These are phyloP conservation scores for Choloepus didactylus DNA, from an alignment of 2,797 vertebrate species.

Conservation along the genomic window DNA sequence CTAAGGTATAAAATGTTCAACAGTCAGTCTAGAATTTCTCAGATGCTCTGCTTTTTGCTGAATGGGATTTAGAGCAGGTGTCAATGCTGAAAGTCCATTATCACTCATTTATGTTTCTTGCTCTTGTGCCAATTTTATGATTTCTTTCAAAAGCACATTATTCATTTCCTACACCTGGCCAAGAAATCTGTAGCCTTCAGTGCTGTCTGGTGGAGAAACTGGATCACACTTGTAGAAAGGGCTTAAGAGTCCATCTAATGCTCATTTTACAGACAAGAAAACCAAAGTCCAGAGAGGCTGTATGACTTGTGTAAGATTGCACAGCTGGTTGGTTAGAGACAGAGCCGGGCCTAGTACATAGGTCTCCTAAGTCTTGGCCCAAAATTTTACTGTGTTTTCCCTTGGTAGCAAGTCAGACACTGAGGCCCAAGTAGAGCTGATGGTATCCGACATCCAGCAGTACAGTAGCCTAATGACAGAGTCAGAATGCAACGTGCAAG, in stretches of 20 bases:
- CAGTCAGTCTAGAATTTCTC: not conserved
- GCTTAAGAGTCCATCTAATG: not conserved
- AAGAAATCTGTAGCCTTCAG: not conserved
- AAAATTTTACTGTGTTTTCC: conserved; percentile 2
- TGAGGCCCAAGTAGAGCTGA: conserved; percentile 21
- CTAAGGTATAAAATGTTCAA: not conserved
- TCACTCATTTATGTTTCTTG: not conserved
- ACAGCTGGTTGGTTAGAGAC: not conserved
- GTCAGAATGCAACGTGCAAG: not conserved
- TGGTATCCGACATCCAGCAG: not conserved
- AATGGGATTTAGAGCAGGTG: not conserved
- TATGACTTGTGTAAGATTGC: not conserved
- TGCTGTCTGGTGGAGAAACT: not conserved
- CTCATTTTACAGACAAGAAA: not conserved
- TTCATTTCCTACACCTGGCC: not conserved
- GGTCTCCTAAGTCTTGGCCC: not conserved
- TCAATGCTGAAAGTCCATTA: not conserved
- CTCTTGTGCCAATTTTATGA: conserved; percentile 28
- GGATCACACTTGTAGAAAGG: not conserved
- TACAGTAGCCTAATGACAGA: not conserved
- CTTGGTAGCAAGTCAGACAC: conserved; percentile 53
- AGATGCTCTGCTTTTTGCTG: not conserved
- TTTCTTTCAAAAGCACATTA: conserved; percentile 55
- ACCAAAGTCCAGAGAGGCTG: not conserved
- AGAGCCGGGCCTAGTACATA: not conserved